phyloP scores from a whole-genome alignment of 2,113 vertebrate genomes.

The Lophotis ruficrista region DNA sequence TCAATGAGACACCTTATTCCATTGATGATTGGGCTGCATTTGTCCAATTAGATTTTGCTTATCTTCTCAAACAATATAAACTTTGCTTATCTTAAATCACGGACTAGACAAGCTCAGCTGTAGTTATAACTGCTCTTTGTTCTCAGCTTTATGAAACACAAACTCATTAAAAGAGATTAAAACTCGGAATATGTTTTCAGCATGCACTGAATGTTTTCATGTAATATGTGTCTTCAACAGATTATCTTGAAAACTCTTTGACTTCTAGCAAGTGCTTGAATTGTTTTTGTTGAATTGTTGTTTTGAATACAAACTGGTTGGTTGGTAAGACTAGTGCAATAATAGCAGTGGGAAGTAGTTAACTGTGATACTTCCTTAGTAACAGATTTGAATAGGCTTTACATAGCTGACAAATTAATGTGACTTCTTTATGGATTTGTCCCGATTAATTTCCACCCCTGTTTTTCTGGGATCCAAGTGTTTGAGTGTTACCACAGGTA shows the following conservation, averaged over 20 bases:
- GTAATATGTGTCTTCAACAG: neutral
- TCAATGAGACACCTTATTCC: neutral
- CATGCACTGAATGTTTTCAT: neutral
- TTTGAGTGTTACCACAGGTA: neutral
- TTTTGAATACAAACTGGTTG: neutral
- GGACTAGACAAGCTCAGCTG: neutral
- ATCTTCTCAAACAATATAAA: neutral
- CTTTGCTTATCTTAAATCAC: neutral
- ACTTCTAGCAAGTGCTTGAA: neutral
- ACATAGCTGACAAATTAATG: rapidly evolving
- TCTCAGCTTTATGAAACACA: neutral
- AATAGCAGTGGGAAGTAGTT: neutral
- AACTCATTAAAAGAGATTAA: neutral
- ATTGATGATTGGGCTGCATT: neutral
- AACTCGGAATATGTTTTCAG: neutral
- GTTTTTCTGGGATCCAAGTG: neutral
- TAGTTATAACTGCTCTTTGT: neutral
- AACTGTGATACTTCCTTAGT: neutral
- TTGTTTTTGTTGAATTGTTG: no score
- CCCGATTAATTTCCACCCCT: neutral
- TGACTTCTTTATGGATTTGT: neutral
- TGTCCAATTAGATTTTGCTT: neutral
- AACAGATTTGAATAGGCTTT: neutral
- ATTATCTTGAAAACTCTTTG: neutral
- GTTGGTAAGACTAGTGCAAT: neutral